A percentile compares a stretch with the other conserved stretches of the same genome.
Conservation (phyloP, 2,888 invertebrate species). For the Parascotia fuliginaria region DNA sequence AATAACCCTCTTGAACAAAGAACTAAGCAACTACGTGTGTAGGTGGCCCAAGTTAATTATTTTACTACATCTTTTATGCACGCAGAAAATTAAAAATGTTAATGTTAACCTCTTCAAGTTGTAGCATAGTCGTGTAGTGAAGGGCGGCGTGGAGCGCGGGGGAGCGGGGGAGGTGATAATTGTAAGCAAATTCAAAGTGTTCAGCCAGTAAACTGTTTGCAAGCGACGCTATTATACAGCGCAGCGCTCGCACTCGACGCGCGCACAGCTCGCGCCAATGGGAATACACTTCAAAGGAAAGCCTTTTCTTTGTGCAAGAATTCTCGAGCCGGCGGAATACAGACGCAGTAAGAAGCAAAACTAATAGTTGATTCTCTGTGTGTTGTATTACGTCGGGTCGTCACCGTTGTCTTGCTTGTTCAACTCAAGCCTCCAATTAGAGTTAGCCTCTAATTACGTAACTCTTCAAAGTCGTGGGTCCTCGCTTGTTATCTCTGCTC, state of each 20-base stretch:
- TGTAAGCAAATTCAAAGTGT: slow-evolving; percentile 25
- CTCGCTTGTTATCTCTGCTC: background rate
- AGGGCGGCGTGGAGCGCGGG: background rate
- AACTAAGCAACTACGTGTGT: too few species aligned
- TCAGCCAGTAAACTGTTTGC: slow-evolving; percentile 23
- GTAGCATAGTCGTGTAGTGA: background rate
- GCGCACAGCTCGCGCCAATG: background rate
- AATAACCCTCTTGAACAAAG: too few species aligned
- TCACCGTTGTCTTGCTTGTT: too few species aligned
- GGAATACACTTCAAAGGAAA: background rate
- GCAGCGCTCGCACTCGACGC: background rate
- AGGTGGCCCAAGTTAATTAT: too few species aligned
- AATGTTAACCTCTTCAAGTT: too few species aligned
- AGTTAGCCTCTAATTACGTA: background rate
- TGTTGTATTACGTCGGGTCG: background rate
- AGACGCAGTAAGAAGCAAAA: background rate
- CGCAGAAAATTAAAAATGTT: too few species aligned
- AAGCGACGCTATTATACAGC: slow-evolving; percentile 10
- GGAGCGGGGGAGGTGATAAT: slow-evolving; percentile 10
- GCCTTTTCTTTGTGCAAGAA: background rate
- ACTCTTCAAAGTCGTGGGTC: background rate
- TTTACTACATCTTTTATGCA: too few species aligned
- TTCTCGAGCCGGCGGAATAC: background rate
- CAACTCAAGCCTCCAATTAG: background rate
- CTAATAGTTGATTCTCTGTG: background rate